Evolutionary conservation across 2,888 invertebrate genomes (phyloP).

Genomic region (Cosmorhoe ocellata): DNA sequence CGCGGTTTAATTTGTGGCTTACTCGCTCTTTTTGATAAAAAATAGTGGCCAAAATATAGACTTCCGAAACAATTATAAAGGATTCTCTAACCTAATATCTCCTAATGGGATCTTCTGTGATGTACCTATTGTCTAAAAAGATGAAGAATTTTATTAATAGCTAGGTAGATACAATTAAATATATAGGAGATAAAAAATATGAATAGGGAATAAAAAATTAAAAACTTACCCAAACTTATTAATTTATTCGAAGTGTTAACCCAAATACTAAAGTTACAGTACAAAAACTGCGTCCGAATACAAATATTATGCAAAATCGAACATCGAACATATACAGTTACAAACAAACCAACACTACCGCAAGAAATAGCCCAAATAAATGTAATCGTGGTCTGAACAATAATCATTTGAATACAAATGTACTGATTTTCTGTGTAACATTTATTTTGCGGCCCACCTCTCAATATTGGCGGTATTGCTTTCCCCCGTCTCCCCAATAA

Average conservation of each 20-base stretch:
- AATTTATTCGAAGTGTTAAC: background rate
- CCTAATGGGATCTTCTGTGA: too few species aligned
- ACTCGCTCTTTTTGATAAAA: background rate
- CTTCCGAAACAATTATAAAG: too few species aligned
- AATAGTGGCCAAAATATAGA: too few species aligned
- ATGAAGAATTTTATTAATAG: too few species aligned
- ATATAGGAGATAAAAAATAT: too few species aligned
- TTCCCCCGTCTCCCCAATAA: constrained; percentile 36
- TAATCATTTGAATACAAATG: constrained; percentile 81
- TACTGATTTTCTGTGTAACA: constrained; percentile 63
- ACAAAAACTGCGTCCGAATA: constrained; percentile 26
- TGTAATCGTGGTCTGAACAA: constrained; percentile 73
- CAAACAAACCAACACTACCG: constrained; percentile 40
- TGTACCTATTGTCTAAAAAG: too few species aligned
- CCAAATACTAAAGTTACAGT: constrained; percentile 5
- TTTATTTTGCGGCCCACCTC: constrained; percentile 39
- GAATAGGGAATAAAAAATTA: too few species aligned
- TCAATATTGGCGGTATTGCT: constrained; percentile 40
- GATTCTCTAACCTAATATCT: too few species aligned
- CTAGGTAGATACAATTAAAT: too few species aligned
- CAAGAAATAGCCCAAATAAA: constrained; percentile 67
- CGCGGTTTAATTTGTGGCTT: background rate
- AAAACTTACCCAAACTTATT: background rate
- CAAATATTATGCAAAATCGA: constrained; percentile 49
- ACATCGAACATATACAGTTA: constrained; percentile 34